Evolutionary conservation across 2,888 invertebrate genomes (phyloP), one percentile per base, ranked within the genome.

Genomic region (Bombyx huttoni): DNA sequence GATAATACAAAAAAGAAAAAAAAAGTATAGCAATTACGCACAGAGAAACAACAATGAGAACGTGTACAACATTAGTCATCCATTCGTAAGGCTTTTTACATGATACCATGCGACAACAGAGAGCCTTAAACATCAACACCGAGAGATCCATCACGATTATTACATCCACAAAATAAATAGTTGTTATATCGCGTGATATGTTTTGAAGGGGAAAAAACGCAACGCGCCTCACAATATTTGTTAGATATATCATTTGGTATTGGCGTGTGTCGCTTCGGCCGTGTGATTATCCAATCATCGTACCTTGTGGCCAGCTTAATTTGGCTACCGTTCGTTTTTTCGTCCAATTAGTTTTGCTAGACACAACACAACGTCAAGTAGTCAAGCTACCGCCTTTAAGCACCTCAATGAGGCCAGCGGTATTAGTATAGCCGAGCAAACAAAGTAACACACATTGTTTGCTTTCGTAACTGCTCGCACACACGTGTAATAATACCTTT

Each of bases 1-100:
- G 73, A 75, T 75, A 69, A 63, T 65, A 66, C 64, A 74, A 74
- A 76, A 78, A 77, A 75, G 63, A 73, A 65, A 71, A 74, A 74
- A 76, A 78, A 77, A 75, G 63, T 73, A 65, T 71, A 73, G 67
- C 81, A 79, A 79, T 78, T 71, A 77, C 73, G 81, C 59, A 68
- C 60, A 71, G 59, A 74, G 73, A 71, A 70, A 75, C 68, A 69
- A 75, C 75, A 76, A 76, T 74, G 68, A 67, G 65, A 67, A 76
- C 67, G 67, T 65, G 63, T 64, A 57, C 59, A 62, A 73, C 79
- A 81, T 82, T 78, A 76, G 81, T 80, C 83, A 82, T 72, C 64
- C 64, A 63, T 72, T 66, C 73, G 56, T 67, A 67, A 71, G 72
- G n/a, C n/a, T n/a, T 69, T 67, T 67, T 69, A 62, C 61, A 67